Evolutionary conservation across 1,140 invertebrate genomes (phyloP).

Genomic region (Drosophila gunungcola): DNA sequence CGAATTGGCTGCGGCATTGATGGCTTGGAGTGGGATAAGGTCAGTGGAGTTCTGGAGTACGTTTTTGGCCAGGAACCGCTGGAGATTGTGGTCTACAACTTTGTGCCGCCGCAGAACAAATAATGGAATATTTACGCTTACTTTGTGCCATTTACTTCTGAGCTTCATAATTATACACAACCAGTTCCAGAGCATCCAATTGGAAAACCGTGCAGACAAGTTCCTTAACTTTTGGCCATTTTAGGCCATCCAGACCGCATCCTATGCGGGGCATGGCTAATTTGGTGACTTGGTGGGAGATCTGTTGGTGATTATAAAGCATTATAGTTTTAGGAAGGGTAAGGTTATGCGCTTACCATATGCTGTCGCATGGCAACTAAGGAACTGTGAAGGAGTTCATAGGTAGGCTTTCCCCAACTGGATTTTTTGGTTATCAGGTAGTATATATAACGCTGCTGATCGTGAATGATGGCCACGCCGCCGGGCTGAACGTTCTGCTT

Average conservation of each 20-base stretch:
- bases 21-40: constrained; percentile 87
- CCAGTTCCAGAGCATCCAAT: constrained; percentile 83
- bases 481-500: constrained; percentile 84
- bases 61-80: constrained; percentile 85
- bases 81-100: constrained; percentile 86
- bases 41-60: constrained; percentile 85
- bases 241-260: constrained; percentile 87
- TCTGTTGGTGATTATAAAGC: constrained; percentile 12
- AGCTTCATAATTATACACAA: constrained; percentile 85
- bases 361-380: constrained; percentile 83
- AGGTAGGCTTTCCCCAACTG: constrained; percentile 85
- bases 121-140: constrained; percentile 14
- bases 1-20: constrained; percentile 89
- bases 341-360: constrained; percentile 60
- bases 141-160: constrained; percentile 19
- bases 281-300: constrained; percentile 84
- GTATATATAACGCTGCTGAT: constrained; percentile 86
- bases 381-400: constrained; percentile 81
- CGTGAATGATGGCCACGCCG: constrained; percentile 86
- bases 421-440: constrained; percentile 86
- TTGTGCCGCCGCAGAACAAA: constrained; percentile 65
- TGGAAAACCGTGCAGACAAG: constrained; percentile 86
- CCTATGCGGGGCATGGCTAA: constrained; percentile 88
- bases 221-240: constrained; percentile 86
- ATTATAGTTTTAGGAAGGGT: background rate